Evolutionary conservation across 2,797 vertebrate species (phyloP), one percentile per base, ranked within the genome.

Genomic region (Setipinna tenuifilis): DNA sequence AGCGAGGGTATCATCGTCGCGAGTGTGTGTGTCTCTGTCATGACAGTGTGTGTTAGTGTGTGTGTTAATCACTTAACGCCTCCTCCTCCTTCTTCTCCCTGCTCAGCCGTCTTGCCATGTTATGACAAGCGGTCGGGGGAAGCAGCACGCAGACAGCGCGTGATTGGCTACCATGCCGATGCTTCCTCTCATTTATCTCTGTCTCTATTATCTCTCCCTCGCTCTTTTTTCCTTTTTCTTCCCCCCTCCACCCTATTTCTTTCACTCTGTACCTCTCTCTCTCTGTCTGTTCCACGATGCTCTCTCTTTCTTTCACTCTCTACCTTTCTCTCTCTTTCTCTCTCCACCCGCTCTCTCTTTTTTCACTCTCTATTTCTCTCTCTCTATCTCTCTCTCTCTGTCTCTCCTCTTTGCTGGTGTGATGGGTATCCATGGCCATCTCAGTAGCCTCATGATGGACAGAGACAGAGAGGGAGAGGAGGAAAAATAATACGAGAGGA

Each of bases 261-360:
- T n/a, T 48, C 46, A 48, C 46, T 48, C 46, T 48, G 3, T 48
- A 48, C 10, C 46, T 48, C 46, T 10, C 46, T 44, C 35, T 28
- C 35, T 23, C 61, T 46, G 16, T 19, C 61, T 19, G 31, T 17
- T 2, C 35, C 14, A 58, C 62, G 71, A 44, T 41, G n/a, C 46
- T 35, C 25, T 71, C 65, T 71, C 19, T n/a, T 83, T 19, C 82
- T 84, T 59, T 71, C 25, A 28, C 59, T 58, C 68, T 71, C 71
- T 81, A 82, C 35, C 61, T 31, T 65, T 82, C 84, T 61, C 86
- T 58, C 81, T 71, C 83, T 58, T 81, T 80, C 68, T 61, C 61
- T 81, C 31, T 58, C 31, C 65, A 9, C 61, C 31, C 17, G 3
- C 25, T n/a, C 50, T 62, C 6, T 61, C 50, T 48, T 48, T 48